Base-by-base conservation (phyloP, 2,113 vertebrate genomes). In the Noctilio leporinus region DNA sequence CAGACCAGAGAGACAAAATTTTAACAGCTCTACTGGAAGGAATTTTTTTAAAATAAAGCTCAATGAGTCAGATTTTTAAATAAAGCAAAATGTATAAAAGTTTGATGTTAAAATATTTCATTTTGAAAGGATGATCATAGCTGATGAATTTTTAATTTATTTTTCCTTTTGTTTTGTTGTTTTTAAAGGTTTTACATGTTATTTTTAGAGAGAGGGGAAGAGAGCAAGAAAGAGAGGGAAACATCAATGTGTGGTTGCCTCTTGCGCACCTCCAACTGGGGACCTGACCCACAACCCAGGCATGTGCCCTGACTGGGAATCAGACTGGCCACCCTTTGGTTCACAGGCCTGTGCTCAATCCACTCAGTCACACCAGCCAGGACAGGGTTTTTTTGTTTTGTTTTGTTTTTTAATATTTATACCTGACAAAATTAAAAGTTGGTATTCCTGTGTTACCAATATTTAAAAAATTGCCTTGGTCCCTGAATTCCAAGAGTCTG, bases 1-100 rank as follows among this genome's bases (percentile, higher is more conserved):
- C 67, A 96, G 96, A 97, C 95, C 96, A 96, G 95, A 94, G 88
- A 97, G 93, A 96, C 53, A 94, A 69, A 55, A 43, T n/a, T 69
- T 73, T 95, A 93, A 96, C 72, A 77, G 95, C 77, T 96, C 97
- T 84, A 91, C 10, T 45, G 84, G 49, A 80, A 94, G 77, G 38
- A 53, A 40, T 57, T 69, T 72, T 70, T 85, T 49, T 40, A 30
- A 33, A 47, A 84, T 88, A 88, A 93, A 69, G 55, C 17, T 89
- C 85, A 85, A n/a, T 69, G 84, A 85, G 59, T 70, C 51, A 59
- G 72, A 53, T 70, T 69, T 70, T 86, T 65, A 38, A 89, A 80
- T 81, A 95, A 62, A 93, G 72, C 26, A 94, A 87, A 81, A 88
- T 70, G 7, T 70, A 70, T 40, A 62, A 81, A 78, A 83, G 59